Evolutionary conservation across 2,888 invertebrate genomes (phyloP).

Genomic region (Tinea trinotella): DNA sequence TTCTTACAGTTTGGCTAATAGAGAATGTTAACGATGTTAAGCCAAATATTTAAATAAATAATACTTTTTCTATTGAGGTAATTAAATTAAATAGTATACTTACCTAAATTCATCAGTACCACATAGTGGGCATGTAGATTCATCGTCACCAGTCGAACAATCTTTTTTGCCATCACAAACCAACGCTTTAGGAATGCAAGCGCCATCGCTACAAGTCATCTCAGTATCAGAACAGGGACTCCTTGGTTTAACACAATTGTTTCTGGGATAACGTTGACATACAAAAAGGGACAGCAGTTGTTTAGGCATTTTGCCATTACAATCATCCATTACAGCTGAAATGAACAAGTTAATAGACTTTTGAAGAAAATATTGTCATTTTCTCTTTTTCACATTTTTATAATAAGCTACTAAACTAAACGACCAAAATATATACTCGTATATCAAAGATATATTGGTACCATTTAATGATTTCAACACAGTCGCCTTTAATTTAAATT

Average conservation of each 20-base stretch:
- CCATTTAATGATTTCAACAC: no score
- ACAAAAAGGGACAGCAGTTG: constrained; percentile 71
- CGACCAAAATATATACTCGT: no score
- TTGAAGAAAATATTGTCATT: no score
- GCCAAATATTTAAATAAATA: no score
- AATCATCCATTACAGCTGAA: constrained; percentile 75
- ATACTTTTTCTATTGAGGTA: no score
- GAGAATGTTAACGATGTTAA: no score
- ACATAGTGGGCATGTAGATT: constrained; percentile 62
- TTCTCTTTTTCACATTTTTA: no score
- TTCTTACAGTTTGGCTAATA: no score
- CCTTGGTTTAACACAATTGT: constrained; percentile 67
- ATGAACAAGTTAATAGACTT: constrained; percentile 12
- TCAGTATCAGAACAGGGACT: constrained; percentile 68
- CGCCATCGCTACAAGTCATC: constrained; percentile 69
- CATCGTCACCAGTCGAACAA: constrained; percentile 76
- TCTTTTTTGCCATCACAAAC: constrained; percentile 75
- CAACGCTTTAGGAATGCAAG: constrained; percentile 75
- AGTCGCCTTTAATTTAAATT: no score
- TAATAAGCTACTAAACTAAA: no score
- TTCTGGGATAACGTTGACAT: constrained; percentile 73
- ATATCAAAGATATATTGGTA: no score
- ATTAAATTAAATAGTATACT: constrained; percentile 7
- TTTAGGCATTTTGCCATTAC: constrained; percentile 72
- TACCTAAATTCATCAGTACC: constrained; percentile 51